Evolutionary conservation across 2,888 invertebrate genomes (phyloP).

Genomic region (Ormia ochracea): DNA sequence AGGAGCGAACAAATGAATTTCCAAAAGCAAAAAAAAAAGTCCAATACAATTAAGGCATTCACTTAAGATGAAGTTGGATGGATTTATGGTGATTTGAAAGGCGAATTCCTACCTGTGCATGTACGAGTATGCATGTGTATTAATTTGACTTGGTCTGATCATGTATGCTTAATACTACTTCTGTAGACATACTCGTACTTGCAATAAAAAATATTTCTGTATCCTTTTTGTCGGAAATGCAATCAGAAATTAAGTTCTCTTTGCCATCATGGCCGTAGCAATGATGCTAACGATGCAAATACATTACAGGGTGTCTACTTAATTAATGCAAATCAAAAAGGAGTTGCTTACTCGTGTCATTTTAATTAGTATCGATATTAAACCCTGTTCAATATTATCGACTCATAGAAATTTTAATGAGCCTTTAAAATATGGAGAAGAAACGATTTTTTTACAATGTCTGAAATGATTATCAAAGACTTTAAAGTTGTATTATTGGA

Average conservation of each 20-base stretch:
- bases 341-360: no score
- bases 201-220: neutral
- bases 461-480: no score
- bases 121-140: neutral
- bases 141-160: neutral
- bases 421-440: no score
- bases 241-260: constrained; percentile 42
- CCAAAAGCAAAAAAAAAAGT: neutral
- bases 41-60: constrained; percentile 18
- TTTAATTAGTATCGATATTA: no score
- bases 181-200: neutral
- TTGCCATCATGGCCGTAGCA: neutral
- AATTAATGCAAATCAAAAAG: no score
- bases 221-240: constrained; percentile 16
- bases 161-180: neutral
- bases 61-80: constrained; percentile 11
- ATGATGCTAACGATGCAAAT: neutral
- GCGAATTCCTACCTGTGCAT: neutral
- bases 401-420: no score
- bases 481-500: no score
- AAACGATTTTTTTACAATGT: no score
- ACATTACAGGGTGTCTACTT: neutral
- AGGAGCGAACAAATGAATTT: neutral
- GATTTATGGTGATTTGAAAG: neutral
- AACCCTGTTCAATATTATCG: no score